Conservation (phyloP, 2,888 invertebrate species). For the Ectemnius cavifrons region DNA sequence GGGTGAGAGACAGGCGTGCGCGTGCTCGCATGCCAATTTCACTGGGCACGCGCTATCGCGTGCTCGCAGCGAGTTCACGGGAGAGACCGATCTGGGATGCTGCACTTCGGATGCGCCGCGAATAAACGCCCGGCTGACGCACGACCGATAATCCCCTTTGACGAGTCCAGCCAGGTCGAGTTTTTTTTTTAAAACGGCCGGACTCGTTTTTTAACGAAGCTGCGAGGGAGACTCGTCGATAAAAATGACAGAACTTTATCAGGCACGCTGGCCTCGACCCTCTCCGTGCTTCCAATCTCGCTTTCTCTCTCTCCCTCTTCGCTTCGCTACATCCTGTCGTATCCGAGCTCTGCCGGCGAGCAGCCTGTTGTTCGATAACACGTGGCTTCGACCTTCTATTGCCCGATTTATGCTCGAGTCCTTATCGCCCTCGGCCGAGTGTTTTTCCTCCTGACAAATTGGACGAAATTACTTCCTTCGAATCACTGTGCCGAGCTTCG, state of each 20-base stretch:
- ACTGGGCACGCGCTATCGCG: constrained; percentile 28
- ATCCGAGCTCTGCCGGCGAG: not conserved
- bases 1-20: constrained; percentile 5
- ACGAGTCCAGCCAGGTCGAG: constrained; percentile 37
- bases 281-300: constrained; percentile 26
- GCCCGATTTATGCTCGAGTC: constrained; percentile 54
- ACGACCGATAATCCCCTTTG: constrained; percentile 49
- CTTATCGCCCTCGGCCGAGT: constrained; percentile 48
- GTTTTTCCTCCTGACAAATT: constrained; percentile 53
- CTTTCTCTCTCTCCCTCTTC: too few relatives aligned
- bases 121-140: constrained; percentile 41
- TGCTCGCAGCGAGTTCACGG: constrained; percentile 15
- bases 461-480: constrained; percentile 56
- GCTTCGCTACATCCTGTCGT: too few relatives aligned
- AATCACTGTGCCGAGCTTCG: not conserved
- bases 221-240: constrained; percentile 55
- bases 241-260: constrained; percentile 65
- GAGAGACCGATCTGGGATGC: not conserved
- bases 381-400: constrained; percentile 36
- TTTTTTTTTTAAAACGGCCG: not conserved
- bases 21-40: constrained; percentile 27
- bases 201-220: constrained; percentile 58
- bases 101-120: constrained; percentile 21
- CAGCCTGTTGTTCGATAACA: constrained; percentile 51
- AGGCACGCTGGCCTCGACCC: constrained; percentile 41